Percentiles rank a stretch among this genome's conserved stretches.
Evolutionary conservation across 2,113 vertebrate genomes (phyloP).

Genomic region (Nothobranchius kuhntae): DNA sequence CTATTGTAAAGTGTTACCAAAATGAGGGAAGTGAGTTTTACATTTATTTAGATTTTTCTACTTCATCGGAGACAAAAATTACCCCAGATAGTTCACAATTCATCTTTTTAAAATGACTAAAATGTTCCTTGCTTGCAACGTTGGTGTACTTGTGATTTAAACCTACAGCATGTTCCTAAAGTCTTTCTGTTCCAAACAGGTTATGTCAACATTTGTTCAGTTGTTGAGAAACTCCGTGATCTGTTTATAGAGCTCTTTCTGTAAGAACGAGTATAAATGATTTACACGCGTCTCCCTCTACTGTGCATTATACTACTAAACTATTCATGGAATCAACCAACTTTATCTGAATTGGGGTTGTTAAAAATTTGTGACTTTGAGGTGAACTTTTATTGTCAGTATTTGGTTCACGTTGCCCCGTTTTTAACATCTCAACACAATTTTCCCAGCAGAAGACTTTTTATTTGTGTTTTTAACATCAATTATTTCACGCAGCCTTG

Average conservation of each 20-base stretch:
- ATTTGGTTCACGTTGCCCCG: neutral
- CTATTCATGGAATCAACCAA: neutral
- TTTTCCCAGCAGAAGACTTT: slow-evolving; percentile 2
- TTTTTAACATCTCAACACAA: neutral
- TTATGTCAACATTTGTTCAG: neutral
- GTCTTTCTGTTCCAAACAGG: neutral
- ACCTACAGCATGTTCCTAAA: neutral
- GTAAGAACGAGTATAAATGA: no score
- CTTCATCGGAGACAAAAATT: neutral
- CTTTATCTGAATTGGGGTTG: neutral
- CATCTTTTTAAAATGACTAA: neutral
- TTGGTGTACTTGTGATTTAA: neutral
- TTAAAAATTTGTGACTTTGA: neutral
- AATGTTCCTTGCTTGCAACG: neutral
- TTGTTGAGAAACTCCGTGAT: no score
- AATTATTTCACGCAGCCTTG: slow-evolving; percentile 29
- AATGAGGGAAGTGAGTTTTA: neutral
- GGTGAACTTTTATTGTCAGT: neutral
- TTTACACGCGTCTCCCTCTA: no score
- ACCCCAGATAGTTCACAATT: neutral
- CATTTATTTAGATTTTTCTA: neutral
- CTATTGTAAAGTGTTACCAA: no score
- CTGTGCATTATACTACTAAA: no score
- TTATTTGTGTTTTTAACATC: slow-evolving; percentile 15
- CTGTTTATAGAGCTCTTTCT: no score